phyloP scores from a whole-genome alignment of 2,113 vertebrate genomes.

The Panthera uncia region DNA sequence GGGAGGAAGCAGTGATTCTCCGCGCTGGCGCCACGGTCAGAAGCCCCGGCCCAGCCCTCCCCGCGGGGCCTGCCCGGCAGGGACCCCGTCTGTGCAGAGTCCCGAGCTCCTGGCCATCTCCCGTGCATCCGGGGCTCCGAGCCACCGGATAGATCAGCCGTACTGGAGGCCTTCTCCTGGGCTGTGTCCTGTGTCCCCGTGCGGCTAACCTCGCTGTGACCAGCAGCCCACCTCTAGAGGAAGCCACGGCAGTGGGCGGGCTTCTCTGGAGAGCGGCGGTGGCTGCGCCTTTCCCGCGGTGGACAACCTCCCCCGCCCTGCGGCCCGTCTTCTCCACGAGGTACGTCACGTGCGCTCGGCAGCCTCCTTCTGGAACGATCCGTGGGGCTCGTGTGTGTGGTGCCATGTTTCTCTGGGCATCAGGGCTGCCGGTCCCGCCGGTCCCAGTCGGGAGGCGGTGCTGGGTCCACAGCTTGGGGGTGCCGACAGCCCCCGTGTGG shows the following conservation, averaged over 20 bases:
- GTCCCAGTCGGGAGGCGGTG: not conserved
- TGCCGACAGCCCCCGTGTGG: not conserved
- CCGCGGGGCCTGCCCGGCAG: fast-evolving
- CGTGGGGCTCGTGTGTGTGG: not conserved
- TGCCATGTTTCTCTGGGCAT: not conserved
- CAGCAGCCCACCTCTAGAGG: not conserved
- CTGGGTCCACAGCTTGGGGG: not conserved
- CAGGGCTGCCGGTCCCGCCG: not conserved
- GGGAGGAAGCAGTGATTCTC: fast-evolving
- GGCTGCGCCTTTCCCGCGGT: fast-evolving
- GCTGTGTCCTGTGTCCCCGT: not conserved
- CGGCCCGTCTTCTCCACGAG: not conserved
- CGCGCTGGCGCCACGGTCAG: fast-evolving
- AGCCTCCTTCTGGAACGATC: not conserved
- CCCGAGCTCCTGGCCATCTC: fast-evolving
- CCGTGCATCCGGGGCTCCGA: fast-evolving
- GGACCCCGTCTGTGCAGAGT: fast-evolving
- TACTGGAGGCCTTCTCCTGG: fast-evolving
- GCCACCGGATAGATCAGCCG: not conserved
- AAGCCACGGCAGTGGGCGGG: fast-evolving
- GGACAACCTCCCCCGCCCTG: not conserved
- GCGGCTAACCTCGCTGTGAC: not conserved
- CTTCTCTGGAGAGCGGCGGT: not conserved
- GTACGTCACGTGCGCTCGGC: not conserved
- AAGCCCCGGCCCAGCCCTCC: not conserved